Evolutionary conservation across 2,113 vertebrate species (phyloP).

Genomic region (Malurus alboscapulatus): DNA sequence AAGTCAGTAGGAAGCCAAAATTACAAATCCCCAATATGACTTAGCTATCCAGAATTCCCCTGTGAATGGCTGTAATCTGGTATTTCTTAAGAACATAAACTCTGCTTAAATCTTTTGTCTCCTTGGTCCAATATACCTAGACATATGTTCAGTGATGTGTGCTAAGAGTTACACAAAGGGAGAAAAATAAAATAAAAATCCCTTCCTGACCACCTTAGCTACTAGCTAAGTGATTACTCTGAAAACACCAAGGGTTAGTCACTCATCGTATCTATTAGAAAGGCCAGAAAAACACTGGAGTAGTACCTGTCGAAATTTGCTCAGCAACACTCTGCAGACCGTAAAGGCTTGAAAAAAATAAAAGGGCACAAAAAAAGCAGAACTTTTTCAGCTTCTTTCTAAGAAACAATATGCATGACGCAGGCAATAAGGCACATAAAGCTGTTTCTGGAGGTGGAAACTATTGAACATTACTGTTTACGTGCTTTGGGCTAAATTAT

Average conservation of each 20-base stretch:
- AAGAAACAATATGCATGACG: not conserved
- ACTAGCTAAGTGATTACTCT: not conserved
- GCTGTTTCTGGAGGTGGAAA: constrained; percentile 21
- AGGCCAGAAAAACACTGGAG: not conserved
- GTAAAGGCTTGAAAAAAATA: not conserved
- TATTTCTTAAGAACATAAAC: constrained; percentile 27
- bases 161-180: not conserved
- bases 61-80: not conserved
- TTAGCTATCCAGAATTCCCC: not conserved
- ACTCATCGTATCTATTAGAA: not conserved
- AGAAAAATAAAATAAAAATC: constrained; percentile 33
- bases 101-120: constrained; percentile 2
- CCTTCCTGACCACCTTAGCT: constrained; percentile 15
- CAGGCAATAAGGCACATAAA: not conserved
- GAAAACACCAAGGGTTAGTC: not conserved
- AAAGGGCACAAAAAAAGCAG: not conserved
- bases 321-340: not conserved
- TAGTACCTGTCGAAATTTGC: not conserved
- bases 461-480: constrained; percentile 32
- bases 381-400: constrained; percentile 1
- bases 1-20: not conserved
- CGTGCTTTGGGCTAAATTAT: constrained; percentile 1
- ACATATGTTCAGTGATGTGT: not conserved
- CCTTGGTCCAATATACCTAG: constrained; percentile 31
- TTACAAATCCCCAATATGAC: not conserved